A percentile compares a stretch with the other conserved stretches of the same genome.
These are phyloP conservation scores for Peromyscus aztecus DNA, from an alignment of 2,797 vertebrate species.

Conservation along the genomic window DNA sequence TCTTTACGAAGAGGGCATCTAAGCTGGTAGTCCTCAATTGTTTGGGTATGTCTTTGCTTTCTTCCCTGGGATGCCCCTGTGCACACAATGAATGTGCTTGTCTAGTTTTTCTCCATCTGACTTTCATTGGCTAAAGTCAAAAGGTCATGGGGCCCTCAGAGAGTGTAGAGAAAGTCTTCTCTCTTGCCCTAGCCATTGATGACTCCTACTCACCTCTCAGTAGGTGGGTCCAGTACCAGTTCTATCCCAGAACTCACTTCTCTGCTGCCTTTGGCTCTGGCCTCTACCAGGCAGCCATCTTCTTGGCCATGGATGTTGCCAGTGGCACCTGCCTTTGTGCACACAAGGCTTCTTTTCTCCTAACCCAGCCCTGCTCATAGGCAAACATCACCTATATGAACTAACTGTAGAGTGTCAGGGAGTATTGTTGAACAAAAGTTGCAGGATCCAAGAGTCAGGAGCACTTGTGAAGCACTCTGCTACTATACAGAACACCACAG, in stretches of 20 bases:
- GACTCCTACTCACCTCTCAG: not conserved
- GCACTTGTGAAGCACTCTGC: no score
- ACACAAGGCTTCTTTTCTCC: no score
- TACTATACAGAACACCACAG: accelerated
- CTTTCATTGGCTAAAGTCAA: not conserved
- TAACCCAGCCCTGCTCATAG: not conserved
- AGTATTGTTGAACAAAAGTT: not conserved
- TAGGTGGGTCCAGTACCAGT: no score
- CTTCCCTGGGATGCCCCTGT: not conserved
- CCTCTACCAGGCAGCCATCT: not conserved
- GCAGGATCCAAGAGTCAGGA: not conserved
- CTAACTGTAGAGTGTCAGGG: not conserved
- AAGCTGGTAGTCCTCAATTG: not conserved
- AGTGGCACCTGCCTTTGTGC: accelerated
- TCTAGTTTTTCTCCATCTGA: not conserved
- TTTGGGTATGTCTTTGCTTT: not conserved
- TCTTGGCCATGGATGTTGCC: not conserved
- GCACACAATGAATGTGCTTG: not conserved
- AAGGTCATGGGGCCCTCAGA: not conserved
- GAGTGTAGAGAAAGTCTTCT: not conserved
- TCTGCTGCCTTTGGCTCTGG: not conserved
- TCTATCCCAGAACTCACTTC: accelerated
- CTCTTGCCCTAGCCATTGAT: not conserved
- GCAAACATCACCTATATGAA: accelerated
- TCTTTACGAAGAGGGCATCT: not conserved